Evolutionary conservation across 2,797 vertebrate genomes (phyloP), one percentile per base, ranked within the genome.

Genomic region (Melanotaenia trifasciata): DNA sequence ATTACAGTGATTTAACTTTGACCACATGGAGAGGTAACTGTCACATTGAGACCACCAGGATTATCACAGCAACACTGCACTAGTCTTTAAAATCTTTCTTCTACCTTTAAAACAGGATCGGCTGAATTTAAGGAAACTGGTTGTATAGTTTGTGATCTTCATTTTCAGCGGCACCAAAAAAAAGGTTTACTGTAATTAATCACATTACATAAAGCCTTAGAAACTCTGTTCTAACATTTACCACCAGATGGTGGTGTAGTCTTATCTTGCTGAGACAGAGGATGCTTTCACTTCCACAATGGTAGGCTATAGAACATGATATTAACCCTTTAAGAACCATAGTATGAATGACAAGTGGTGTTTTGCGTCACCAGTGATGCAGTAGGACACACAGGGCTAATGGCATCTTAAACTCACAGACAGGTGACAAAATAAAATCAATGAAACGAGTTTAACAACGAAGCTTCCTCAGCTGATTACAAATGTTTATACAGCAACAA

Each of bases 191-290:
- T 66, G 5, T 58, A 0, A 8, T 73, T n/a, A 59, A 40, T 3
- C 24, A 36, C 11, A 28, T 35, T 30, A 1, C 6, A 18, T 47
- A 33, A 30, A 76, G 57, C 11, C 13, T 53, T 33, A 33, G 3
- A 14, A 33, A n/a, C 20, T 3, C 28, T 66, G 54, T 83, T 76
- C 78, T 78, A 36, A 50, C 9, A 63, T 78, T 30, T 20, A 24
- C 89, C 91, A 89, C 75, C 38, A 92, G 91, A 77, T 92, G 91
- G 89, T 18, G 80, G 0, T 75, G 45, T 59, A 80, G 79, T 57
- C 54, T 67, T 68, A 53, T 77, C 4, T 50, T 10, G 36, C 22
- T 57, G 18, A 58, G 22, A 47, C 8, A 40, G 53, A 14, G 24
- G 13, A 24, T 20, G 26, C 45, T 33, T 45, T 1, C 65, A 28